Conservation (phyloP, 1,140 invertebrate genomes). For the Lysiphlebus fabarum region DNA sequence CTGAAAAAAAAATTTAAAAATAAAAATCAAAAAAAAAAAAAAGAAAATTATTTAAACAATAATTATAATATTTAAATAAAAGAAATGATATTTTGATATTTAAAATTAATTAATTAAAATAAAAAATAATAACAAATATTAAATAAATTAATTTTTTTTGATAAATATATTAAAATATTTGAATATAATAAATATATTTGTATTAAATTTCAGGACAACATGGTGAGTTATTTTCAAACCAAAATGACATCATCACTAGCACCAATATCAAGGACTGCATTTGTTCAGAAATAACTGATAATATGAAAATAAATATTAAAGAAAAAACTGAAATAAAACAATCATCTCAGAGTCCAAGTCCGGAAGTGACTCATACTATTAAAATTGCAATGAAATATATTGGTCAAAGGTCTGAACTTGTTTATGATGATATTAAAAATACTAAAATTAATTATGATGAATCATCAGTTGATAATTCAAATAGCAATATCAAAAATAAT, state of each 20-base stretch:
- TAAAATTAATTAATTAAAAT: no score
- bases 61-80: no score
- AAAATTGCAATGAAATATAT: constrained; percentile 47
- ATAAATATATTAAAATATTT: background rate
- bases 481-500: constrained; percentile 11
- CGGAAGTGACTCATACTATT: constrained; percentile 47
- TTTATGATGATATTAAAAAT: constrained; percentile 7
- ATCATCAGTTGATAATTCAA: background rate
- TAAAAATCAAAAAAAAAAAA: no score
- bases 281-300: constrained; percentile 39
- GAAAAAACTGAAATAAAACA: constrained; percentile 32
- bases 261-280: constrained; percentile 32
- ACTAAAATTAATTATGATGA: constrained; percentile 4
- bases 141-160: background rate
- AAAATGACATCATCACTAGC: constrained; percentile 2
- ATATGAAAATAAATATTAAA: constrained; percentile 37
- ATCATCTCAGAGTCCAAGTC: constrained; percentile 37
- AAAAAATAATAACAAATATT: no score
- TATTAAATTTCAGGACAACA: constrained; percentile 19
- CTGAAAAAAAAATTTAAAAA: no score
- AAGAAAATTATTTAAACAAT: no score
- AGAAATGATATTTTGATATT: no score
- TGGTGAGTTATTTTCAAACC: background rate
- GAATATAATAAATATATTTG: background rate
- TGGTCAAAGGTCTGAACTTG: constrained; percentile 19